phyloP scores from a whole-genome alignment of 2,888 invertebrate species.

The Cryptocheilus praepositus region DNA sequence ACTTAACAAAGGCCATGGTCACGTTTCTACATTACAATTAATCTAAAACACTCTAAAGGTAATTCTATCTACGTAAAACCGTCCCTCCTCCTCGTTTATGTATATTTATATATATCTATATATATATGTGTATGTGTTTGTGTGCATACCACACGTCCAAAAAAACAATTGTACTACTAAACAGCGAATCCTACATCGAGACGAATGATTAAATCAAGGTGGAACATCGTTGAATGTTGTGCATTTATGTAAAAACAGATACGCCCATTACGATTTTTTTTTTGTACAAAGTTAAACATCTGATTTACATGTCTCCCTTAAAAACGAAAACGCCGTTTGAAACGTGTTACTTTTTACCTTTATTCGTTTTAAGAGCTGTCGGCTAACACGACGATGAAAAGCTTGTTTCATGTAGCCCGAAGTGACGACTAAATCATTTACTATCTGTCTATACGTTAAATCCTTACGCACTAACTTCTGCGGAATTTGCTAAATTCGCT shows the following conservation, averaged over 20 bases:
- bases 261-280: slow-evolving; percentile 27
- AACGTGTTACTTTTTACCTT: slow-evolving; percentile 20
- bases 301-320: slow-evolving; percentile 33
- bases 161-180: too few relatives aligned
- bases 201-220: too few relatives aligned
- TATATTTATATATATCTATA: too few relatives aligned
- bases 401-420: too few relatives aligned
- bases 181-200: too few relatives aligned
- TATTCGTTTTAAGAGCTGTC: neutral
- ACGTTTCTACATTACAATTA: slow-evolving; percentile 40
- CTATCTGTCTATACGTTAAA: slow-evolving; percentile 32
- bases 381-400: slow-evolving; percentile 10
- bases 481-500: slow-evolving; percentile 24
- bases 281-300: slow-evolving; percentile 36
- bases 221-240: too few relatives aligned
- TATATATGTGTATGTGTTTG: too few relatives aligned
- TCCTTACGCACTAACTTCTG: slow-evolving; percentile 37
- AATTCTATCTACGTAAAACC: neutral
- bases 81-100: neutral
- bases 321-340: slow-evolving; percentile 12
- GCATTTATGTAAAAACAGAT: slow-evolving; percentile 34
- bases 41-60: slow-evolving; percentile 21
- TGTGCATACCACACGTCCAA: too few relatives aligned
- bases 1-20: slow-evolving; percentile 45
- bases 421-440: slow-evolving; percentile 27